Base-by-base conservation (phyloP, 2,888 invertebrate species). In the Drosophila helvetica region DNA sequence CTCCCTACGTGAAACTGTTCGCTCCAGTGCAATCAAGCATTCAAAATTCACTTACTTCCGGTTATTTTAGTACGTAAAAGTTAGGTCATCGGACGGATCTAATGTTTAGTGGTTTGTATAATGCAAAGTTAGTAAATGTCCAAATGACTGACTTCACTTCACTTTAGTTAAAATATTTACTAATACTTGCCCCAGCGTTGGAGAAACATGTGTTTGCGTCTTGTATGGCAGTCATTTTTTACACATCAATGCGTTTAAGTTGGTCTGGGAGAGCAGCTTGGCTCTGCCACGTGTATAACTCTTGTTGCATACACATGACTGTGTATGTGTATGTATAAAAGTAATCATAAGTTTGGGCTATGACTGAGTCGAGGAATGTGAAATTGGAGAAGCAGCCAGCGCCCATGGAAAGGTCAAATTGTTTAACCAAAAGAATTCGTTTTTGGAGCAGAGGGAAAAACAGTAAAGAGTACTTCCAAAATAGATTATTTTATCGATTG, bases 91-190 rank as follows among this genome's bases (percentile, higher is more conserved):
- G 59, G 46, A 69, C 46, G 73, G 70, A 76, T 66, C 70, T 73
- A 64, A 53, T 87, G 83, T 48, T 79, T 82, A 87, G 82, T 87
- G 80, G 77, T 57, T 84, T 82, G 83, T 84, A 75, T 85, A 85
- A 84, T 84, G 82, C 73, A 75, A 75, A 84, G 79, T 84, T 84
- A 82, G 85, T 84, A 76, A 84, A 87, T 84, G 87, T 84, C 67
- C 83, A 87, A 87, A 79, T 85, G 83, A 87, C 75, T 84, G 83
- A 87, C 83, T 84, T 84, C 87, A 82, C 87, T 80, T 38, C 68
- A 68, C 86, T 79, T 64, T 79, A 79, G 82, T 79, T 84, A 82
- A 85, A 87, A 87, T 84, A 84, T 84, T 87, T 85, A 85, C 83
- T 87, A 82, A 82, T 82, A 84, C 85, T 76, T 25, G 57, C 55